Conservation (phyloP, 2,113 vertebrate species). For the Ibidorhyncha struthersii region DNA sequence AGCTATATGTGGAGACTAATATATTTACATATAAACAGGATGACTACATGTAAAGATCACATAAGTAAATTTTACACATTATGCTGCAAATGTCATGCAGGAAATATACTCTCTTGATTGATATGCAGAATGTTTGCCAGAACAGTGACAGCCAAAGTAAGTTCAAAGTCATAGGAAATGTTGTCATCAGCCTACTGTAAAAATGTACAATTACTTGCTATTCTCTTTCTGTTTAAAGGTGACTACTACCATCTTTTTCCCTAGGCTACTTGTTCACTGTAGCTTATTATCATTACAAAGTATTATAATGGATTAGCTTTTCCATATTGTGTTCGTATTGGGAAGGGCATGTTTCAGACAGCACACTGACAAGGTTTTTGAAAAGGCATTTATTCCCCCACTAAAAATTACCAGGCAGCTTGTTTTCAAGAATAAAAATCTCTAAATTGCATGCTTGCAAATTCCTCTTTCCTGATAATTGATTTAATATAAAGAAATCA, state of each 20-base stretch:
- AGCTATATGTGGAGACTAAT: not conserved
- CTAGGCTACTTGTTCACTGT: conserved; percentile 76
- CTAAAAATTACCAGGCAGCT: conserved; percentile 68
- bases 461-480: conserved; percentile 67
- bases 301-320: conserved; percentile 75
- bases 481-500: conserved; percentile 65
- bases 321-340: conserved; percentile 70
- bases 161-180: conserved; percentile 78
- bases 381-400: conserved; percentile 59
- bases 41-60: conserved; percentile 59
- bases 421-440: conserved; percentile 71
- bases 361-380: conserved; percentile 66
- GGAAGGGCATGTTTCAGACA: conserved; percentile 69
- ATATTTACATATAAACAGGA: conserved; percentile 60
- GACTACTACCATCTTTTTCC: conserved; percentile 73
- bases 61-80: conserved; percentile 68
- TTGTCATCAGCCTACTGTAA: conserved; percentile 74
- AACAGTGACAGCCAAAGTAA: conserved; percentile 72
- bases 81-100: conserved; percentile 51
- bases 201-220: conserved; percentile 75
- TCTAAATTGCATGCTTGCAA: conserved; percentile 70
- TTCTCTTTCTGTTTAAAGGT: conserved; percentile 76
- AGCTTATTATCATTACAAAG: conserved; percentile 78
- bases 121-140: conserved; percentile 72
- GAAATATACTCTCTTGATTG: conserved; percentile 72